phyloP scores from a whole-genome alignment of 2,888 invertebrate genomes.

The Noctua comes region DNA sequence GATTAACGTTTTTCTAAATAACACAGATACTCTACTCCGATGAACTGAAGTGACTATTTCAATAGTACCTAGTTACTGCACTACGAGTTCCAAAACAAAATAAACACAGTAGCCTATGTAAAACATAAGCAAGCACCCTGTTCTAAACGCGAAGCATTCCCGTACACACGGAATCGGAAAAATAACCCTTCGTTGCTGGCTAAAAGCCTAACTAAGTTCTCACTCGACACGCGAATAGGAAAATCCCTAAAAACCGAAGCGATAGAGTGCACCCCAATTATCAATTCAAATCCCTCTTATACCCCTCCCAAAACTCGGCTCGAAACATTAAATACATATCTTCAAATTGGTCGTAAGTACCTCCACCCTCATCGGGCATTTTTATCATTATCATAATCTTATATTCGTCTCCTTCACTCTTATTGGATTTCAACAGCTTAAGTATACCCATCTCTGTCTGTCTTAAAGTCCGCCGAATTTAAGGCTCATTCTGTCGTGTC shows the following conservation, averaged over 20 bases:
- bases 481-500: slow-evolving; percentile 84
- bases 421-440: slow-evolving; percentile 52
- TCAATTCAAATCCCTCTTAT: slow-evolving; percentile 84
- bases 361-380: slow-evolving; percentile 87
- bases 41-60: neutral
- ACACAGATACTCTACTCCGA: neutral
- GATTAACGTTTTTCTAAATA: neutral
- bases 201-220: slow-evolving; percentile 68
- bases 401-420: slow-evolving; percentile 75
- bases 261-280: slow-evolving; percentile 85
- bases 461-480: slow-evolving; percentile 79
- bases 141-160: slow-evolving; percentile 14
- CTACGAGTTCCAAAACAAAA: slow-evolving; percentile 17
- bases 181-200: slow-evolving; percentile 52
- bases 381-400: slow-evolving; percentile 89
- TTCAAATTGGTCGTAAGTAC: slow-evolving; percentile 89
- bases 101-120: slow-evolving; percentile 8
- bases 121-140: slow-evolving; percentile 17
- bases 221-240: slow-evolving; percentile 64
- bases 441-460: slow-evolving; percentile 70
- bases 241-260: slow-evolving; percentile 68
- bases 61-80: slow-evolving; percentile 18
- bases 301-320: slow-evolving; percentile 73
- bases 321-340: slow-evolving; percentile 89
- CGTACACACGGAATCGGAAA: slow-evolving; percentile 61